phyloP scores from a whole-genome alignment of 2,113 vertebrate species.

The Proteles cristata region DNA sequence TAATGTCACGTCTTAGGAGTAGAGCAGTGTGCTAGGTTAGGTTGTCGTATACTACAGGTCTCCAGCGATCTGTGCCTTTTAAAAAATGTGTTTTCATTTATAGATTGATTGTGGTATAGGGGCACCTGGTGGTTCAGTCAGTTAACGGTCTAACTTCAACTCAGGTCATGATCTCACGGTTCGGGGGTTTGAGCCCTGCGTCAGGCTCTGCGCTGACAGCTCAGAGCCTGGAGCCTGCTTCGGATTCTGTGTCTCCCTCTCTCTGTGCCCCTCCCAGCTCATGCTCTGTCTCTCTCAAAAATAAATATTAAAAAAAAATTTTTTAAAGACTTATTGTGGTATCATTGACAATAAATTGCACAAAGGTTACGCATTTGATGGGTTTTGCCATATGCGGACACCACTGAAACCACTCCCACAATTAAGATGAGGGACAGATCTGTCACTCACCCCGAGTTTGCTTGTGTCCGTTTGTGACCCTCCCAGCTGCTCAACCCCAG shows the following conservation, averaged over 20 bases:
- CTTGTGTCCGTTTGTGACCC: background rate
- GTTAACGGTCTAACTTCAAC: no score
- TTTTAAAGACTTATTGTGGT: background rate
- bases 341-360: background rate
- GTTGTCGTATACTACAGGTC: background rate
- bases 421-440: background rate
- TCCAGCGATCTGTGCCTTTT: background rate
- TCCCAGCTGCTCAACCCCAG: background rate
- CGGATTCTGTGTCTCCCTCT: no score
- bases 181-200: no score
- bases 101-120: background rate
- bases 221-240: no score
- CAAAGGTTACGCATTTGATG: background rate
- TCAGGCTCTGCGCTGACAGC: no score
- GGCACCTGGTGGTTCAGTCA: no score
- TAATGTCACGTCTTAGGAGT: background rate
- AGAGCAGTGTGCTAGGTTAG: rapidly evolving
- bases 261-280: no score
- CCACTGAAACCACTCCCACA: rapidly evolving
- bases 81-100: background rate
- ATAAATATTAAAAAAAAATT: no score
- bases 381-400: rapidly evolving
- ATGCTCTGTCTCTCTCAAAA: no score
- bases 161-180: no score
- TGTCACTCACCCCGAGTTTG: no score